Evolutionary conservation across 2,797 vertebrate species (phyloP), one percentile per base, ranked within the genome.

Genomic region (Acomys russatus): DNA sequence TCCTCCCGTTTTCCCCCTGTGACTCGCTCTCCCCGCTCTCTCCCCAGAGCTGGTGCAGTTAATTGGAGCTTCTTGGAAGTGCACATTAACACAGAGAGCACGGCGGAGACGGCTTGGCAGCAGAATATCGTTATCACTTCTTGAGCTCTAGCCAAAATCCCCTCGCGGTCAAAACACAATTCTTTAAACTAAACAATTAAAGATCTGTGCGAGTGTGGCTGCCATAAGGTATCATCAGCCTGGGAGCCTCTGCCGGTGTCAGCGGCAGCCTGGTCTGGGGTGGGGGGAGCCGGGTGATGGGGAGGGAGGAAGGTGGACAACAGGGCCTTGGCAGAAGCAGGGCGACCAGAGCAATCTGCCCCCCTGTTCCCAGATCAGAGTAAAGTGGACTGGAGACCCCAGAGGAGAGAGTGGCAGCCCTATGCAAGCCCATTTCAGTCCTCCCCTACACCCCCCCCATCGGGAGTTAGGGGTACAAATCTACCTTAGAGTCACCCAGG

Each of bases 171-270:
- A 99, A 99, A 99, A 99, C 98, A 99, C 98, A 98, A 98, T 98
- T 99, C 98, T 98, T 98, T 98, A 99, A 99, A 98, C 98, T 98
- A 98, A 99, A 99, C 98, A 99, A 98, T 99, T 99, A 99, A 98
- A 98, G 98, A 98, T 98, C 98, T 98, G 98, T 98, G 98, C 98
- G 96, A 98, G 98, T 98, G 98, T 98, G 98, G 98, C 98, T 99
- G 98, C 98, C 98, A 98, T 90, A 98, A 98, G 98, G 97, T 98
- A 98, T 98, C 56, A 98, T 98, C 56, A 59, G 98, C n/a, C 78
- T 95, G 97, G 98, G 97, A 98, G 98, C 97, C 88, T 97, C 97
- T 28, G 97, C 95, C 95, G 92, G 18, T 86, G 98, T 97, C 98
- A 78, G 70, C 96, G 97, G 91, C 98, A 97, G 98, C 96, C 96